Evolutionary conservation across 2,797 vertebrate species (phyloP).

Genomic region (Babyrousa celebensis): DNA sequence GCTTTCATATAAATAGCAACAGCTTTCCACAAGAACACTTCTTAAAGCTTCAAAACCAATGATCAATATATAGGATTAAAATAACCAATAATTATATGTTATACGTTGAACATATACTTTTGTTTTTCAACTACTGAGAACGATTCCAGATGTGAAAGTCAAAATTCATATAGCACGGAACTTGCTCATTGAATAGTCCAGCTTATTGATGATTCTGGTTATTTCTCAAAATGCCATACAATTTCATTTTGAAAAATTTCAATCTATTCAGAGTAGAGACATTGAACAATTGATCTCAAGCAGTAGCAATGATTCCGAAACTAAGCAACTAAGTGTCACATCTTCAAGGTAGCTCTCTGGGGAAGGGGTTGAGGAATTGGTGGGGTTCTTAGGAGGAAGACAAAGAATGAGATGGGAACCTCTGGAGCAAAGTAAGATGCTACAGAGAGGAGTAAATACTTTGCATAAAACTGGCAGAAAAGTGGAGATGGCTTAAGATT

Average conservation of each 20-base stretch:
- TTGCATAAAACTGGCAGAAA: slow-evolving; percentile 15
- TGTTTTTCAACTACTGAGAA: slow-evolving; percentile 48
- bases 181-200: background rate
- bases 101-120: background rate
- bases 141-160: background rate
- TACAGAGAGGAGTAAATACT: background rate
- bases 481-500: background rate
- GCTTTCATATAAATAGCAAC: background rate
- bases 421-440: background rate
- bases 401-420: background rate
- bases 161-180: background rate
- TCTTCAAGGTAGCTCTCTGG: background rate
- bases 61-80: background rate
- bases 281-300: background rate
- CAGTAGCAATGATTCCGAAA: background rate
- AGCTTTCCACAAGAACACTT: background rate
- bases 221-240: background rate
- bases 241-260: background rate
- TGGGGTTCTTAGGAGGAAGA: background rate
- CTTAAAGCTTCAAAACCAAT: slow-evolving; percentile 28
- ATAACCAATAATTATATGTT: slow-evolving; percentile 27
- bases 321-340: background rate
- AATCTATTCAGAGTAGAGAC: background rate
- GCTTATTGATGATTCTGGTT: background rate
- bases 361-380: background rate